Base-by-base conservation (phyloP, 2,888 invertebrate genomes). In the Brachypalpus laphriformis region DNA sequence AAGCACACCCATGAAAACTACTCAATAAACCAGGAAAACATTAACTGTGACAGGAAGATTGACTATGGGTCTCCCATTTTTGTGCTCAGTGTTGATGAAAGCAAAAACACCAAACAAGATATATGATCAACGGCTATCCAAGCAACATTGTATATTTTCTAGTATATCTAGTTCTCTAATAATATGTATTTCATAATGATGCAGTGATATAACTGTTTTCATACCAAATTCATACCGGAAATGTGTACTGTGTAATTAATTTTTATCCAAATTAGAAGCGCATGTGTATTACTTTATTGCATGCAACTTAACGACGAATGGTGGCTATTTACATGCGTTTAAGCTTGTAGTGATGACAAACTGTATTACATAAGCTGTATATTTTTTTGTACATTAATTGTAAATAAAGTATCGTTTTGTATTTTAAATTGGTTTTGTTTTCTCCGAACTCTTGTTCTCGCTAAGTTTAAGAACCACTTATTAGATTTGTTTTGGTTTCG, bases 21-120 rank as follows among this genome's bases (percentile, higher is more conserved):
- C 68, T 82, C 51, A 51, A 71, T 63, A 3, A 87, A 81, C 72
- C 82, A 87, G 68, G 86, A 75, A 0, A 45, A 77, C 9, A 56
- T 86, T 6, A 78, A 75, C 9, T 82, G 88, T 0, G 92, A 92
- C 82, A 91, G 90, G 68, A 89, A 89, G 8, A 78, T 90, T 11
- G 92, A 92, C 51, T 92, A 90, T 65, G 89, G 91, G 16, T 89
- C 92, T 9, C 92, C 92, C 22, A 91, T 92, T n/a, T 92, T 92
- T 63, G 92, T 92, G 16, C 87, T 92, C 57, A 92, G 90, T 85
- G 88, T 91, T 28, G 88, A 87, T 22, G 88, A 89, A 40, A 87
- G 71, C 20, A 85, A 86, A 34, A 56, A 56, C 28, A 28, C 45
- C 42, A 85, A 81, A 61, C 63, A 68, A 8, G 42, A 45, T 51